Percentiles rank a stretch among this genome's conserved stretches.
These are phyloP conservation scores for Trachelus tabidus DNA, from an alignment of 2,888 invertebrate species.

Conservation along the genomic window DNA sequence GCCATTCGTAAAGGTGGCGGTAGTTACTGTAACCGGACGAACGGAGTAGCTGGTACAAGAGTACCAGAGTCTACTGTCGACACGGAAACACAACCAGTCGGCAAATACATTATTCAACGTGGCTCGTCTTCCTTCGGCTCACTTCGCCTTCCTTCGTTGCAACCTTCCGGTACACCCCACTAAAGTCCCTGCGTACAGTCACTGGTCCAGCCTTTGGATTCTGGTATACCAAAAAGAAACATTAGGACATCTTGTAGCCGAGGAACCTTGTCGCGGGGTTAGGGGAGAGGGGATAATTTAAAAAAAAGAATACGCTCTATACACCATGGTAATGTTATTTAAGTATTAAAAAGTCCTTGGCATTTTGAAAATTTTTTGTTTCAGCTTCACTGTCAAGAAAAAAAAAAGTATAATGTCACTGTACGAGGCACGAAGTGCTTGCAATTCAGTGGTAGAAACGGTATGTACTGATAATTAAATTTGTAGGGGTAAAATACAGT, in stretches of 20 bases:
- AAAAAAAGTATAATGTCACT: too few relatives aligned
- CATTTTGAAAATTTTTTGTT: too few relatives aligned
- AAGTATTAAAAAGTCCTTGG: background rate
- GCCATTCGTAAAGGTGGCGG: background rate
- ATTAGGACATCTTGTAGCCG: background rate
- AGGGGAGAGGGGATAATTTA: too few relatives aligned
- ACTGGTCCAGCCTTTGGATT: background rate
- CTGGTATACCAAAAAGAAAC: background rate
- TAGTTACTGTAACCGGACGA: constrained; percentile 12
- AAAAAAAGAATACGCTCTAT: background rate
- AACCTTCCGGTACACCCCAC: background rate
- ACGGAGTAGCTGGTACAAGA: background rate
- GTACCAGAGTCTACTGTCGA: constrained; percentile 1
- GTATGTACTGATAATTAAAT: background rate
- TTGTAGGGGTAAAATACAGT: background rate
- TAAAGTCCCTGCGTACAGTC: background rate
- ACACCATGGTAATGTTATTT: background rate
- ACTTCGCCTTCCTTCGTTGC: background rate
- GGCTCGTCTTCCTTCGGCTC: constrained; percentile 24
- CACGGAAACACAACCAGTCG: constrained; percentile 21
- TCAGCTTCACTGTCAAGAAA: too few relatives aligned
- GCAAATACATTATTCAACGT: constrained; percentile 31
- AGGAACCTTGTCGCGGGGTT: background rate
- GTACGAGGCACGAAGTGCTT: too few relatives aligned
- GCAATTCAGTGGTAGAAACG: background rate